phyloP scores from a whole-genome alignment of 2,797 vertebrate species.

The Bradypodion pumilum region DNA sequence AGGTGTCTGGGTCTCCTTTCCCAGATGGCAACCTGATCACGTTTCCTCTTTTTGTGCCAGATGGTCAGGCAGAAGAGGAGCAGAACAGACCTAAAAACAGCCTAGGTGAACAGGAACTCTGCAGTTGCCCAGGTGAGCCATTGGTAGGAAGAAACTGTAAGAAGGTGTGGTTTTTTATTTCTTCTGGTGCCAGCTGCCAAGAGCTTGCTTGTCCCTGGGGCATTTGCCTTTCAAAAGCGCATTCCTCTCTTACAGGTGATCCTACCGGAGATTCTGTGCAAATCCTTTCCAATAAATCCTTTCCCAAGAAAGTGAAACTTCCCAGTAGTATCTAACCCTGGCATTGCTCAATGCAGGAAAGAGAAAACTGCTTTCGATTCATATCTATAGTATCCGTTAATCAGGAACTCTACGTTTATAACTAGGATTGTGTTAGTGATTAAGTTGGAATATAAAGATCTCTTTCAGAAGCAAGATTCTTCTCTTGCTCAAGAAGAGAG shows the following conservation, averaged over 20 bases:
- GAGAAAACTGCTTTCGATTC: no score
- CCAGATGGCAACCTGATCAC: not conserved
- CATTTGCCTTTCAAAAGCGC: not conserved
- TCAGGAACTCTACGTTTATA: no score
- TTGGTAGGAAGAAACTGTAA: not conserved
- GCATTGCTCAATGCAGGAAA: not conserved
- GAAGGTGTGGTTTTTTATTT: not conserved
- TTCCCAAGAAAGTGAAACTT: not conserved
- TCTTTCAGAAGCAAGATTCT: no score
- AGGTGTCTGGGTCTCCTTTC: not conserved
- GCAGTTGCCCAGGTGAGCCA: slow-evolving; percentile 18
- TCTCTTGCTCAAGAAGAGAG: no score
- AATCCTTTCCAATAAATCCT: not conserved
- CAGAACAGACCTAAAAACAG: not conserved
- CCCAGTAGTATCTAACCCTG: no score
- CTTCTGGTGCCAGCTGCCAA: no score
- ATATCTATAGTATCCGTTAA: no score
- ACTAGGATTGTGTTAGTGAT: not conserved
- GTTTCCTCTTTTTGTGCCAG: not conserved
- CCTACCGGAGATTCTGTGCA: not conserved
- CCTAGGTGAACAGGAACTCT: fast-evolving
- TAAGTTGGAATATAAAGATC: not conserved
- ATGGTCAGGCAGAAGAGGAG: no score
- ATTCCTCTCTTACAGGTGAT: not conserved
- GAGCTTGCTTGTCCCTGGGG: not conserved